Evolutionary conservation across 2,888 invertebrate species (phyloP).

Genomic region (Temnothorax rugatulus): DNA sequence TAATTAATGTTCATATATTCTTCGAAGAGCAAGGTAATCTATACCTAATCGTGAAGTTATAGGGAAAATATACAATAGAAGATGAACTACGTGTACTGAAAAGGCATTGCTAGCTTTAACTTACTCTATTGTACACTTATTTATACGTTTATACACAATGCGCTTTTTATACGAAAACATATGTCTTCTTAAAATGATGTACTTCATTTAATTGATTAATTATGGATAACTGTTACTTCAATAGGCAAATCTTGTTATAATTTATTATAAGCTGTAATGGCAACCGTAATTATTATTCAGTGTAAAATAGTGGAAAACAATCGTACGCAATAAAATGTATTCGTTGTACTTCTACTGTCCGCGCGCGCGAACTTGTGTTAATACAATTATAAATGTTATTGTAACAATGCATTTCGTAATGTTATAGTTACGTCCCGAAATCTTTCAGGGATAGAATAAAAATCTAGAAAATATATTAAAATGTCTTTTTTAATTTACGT

Average conservation of each 20-base stretch:
- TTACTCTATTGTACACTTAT: slow-evolving; percentile 22
- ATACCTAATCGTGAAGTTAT: slow-evolving; percentile 17
- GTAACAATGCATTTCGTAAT: slow-evolving; percentile 44
- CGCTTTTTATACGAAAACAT: slow-evolving; percentile 18
- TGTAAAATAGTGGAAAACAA: slow-evolving; percentile 3
- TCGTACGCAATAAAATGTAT: slow-evolving; percentile 17
- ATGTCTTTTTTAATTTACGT: background rate
- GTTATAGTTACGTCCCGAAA: slow-evolving; percentile 58
- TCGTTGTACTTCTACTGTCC: slow-evolving; percentile 12
- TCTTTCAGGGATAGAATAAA: slow-evolving; percentile 62
- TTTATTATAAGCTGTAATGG: slow-evolving; percentile 16
- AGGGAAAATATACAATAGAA: slow-evolving; percentile 12
- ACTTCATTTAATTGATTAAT: slow-evolving; percentile 26
- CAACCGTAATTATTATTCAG: slow-evolving; percentile 9
- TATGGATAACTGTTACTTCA: slow-evolving; percentile 11
- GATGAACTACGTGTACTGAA: background rate
- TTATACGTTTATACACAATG: slow-evolving; percentile 23
- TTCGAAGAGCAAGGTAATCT: slow-evolving; percentile 14
- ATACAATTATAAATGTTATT: slow-evolving; percentile 51
- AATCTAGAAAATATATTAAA: slow-evolving; percentile 46
- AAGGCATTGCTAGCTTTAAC: slow-evolving; percentile 14
- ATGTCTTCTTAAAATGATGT: slow-evolving; percentile 10
- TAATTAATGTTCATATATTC: slow-evolving; percentile 18
- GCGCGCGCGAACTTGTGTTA: slow-evolving; percentile 42
- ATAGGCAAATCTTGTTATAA: background rate